Base-by-base conservation (phyloP, 2,888 invertebrate genomes). In the Nomada goodeniana region DNA sequence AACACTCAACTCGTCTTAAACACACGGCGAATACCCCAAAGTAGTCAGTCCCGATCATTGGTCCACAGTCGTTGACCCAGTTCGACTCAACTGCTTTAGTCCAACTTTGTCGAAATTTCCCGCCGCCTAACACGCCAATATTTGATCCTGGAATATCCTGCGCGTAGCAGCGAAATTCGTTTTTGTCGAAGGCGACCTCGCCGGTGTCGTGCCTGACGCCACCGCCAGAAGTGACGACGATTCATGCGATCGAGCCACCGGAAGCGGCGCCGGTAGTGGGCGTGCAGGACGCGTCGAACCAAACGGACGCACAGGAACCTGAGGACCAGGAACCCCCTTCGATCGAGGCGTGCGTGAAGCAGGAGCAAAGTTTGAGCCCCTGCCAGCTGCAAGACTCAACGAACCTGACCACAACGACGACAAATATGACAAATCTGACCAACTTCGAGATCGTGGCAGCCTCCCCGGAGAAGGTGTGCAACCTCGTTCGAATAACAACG, bases 281-380 rank as follows among this genome's bases (percentile, higher is more conserved):
- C 81, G 97, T 97, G n/a, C 97, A 96, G 92, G 97, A 97, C 90
- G 97, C 97, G 0, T 97, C 97, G 70, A 97, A 97, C 91, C 97
- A 98, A 94, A 97, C 97, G 0, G 97, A 97, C 90, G 96, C 96
- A 26, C 96, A 96, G 0, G 93, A 93, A 60, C 78, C 84, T 5
- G 92, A 92, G 5, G 92, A 92, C 13, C 85, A 79, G 11, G 83
- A 86, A 0, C 36, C 29, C 0, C 59, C 69, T 0, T 5, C 59
- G n/a, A 23, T 55, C 15, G 90, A 90, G 44, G 44, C 88, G 1
- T 84, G 86, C 76, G 91, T 93, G 5, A 93, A 93, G 44, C 92
- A 92, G 70, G 93, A 93, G 26, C 92, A 92, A 64, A 90, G 84
- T 23, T 55, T 89, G 23, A 90, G 89, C 36, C 90, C 92, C 0